Evolutionary conservation across 2,888 invertebrate genomes (phyloP).

Genomic region (Acleris literana): DNA sequence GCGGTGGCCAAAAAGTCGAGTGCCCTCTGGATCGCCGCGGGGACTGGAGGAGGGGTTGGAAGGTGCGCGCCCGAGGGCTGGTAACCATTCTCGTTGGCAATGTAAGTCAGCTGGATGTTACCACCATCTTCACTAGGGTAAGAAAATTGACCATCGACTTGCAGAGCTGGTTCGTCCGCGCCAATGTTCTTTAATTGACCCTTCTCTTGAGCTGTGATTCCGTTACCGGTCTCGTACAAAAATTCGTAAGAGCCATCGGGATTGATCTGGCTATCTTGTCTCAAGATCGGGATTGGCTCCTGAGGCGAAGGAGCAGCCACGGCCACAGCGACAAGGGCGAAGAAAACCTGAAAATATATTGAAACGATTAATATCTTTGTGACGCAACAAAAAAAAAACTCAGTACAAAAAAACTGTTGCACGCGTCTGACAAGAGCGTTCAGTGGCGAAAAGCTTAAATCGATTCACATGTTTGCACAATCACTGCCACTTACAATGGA

Average conservation of each 20-base stretch:
- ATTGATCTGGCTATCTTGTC: constrained; percentile 78
- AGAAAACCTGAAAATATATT: constrained; percentile 63
- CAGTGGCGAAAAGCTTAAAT: constrained; percentile 7
- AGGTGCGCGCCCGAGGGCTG: constrained; percentile 85
- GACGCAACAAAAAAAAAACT: no score
- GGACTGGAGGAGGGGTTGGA: constrained; percentile 87
- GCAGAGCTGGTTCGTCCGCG: constrained; percentile 75
- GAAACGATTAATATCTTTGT: neutral
- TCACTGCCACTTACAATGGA: constrained; percentile 77
- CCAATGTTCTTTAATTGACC: constrained; percentile 83
- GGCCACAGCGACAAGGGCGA: constrained; percentile 66
- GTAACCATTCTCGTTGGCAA: constrained; percentile 88
- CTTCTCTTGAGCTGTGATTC: constrained; percentile 82
- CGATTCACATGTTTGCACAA: constrained; percentile 50
- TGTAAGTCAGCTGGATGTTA: constrained; percentile 83
- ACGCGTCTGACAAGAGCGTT: neutral
- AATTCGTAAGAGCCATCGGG: constrained; percentile 85
- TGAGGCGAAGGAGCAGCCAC: constrained; percentile 68
- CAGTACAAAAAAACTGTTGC: no score
- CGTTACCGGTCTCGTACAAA: constrained; percentile 86
- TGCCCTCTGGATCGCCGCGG: constrained; percentile 86
- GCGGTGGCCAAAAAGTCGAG: constrained; percentile 86
- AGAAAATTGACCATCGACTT: constrained; percentile 85
- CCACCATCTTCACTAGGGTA: constrained; percentile 86
- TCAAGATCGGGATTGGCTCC: constrained; percentile 79